Evolutionary conservation across 30 jellyfish, hydroid and myxozoan species (phyloP).

Genomic region (Cassiopea xamachana): DNA sequence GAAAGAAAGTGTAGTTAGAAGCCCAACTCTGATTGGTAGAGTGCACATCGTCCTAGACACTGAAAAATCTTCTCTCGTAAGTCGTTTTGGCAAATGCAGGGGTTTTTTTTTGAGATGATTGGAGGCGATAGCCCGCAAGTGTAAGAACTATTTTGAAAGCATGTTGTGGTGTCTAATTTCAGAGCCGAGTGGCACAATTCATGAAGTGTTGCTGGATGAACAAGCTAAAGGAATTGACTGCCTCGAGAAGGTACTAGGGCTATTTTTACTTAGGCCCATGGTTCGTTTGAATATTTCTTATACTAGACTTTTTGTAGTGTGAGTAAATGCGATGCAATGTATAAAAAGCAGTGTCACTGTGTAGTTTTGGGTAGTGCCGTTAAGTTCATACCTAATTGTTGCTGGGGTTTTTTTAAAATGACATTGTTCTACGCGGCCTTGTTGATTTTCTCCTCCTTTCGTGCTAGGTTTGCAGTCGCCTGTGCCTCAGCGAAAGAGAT

Average conservation of each 20-base stretch:
- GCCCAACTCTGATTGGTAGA: constrained; percentile 14
- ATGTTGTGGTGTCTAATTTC: constrained; percentile 97
- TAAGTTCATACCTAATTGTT: background rate
- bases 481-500: constrained; percentile 85
- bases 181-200: constrained; percentile 97
- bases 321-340: background rate
- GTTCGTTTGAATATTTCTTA: background rate
- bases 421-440: background rate
- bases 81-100: background rate
- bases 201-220: constrained; percentile 85
- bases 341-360: background rate
- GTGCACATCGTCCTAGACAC: constrained; percentile 4
- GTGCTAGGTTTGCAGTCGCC: constrained; percentile 73
- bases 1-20: background rate
- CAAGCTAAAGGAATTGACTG: constrained; percentile 90
- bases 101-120: constrained; percentile 1
- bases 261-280: background rate
- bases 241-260: constrained; percentile 78
- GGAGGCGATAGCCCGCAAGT: background rate
- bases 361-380: background rate
- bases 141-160: background rate
- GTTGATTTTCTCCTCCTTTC: background rate
- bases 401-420: background rate
- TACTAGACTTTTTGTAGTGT: background rate
- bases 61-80: background rate